Evolutionary conservation across 2,797 vertebrate genomes (phyloP), one percentile per base, ranked within the genome.

Genomic region (Hyperoplus immaculatus): DNA sequence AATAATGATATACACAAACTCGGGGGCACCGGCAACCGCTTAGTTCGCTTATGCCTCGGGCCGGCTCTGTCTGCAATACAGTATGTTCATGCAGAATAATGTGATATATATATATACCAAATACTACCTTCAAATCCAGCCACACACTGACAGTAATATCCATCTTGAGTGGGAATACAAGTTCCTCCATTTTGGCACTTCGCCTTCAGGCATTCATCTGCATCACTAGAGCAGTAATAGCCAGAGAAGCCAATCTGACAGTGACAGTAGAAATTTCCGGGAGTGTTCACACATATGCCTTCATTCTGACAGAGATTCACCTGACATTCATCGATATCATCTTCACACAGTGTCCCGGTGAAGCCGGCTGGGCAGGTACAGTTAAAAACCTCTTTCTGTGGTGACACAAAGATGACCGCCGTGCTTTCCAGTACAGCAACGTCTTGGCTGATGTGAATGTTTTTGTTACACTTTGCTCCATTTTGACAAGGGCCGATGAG

Each of bases 361-460:
- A 94, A 95, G 36, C 95, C 95, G 0, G 41, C 49, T 4, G 64
- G 82, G 77, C 95, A 96, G 12, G 89, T 87, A 42, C 95, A 96
- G 69, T 94, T 95, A 77, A 94, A 95, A 50, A 95, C 83, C 47
- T 93, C 91, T 66, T 91, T 93, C 59, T 88, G 88, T 0, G 95
- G 95, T 3, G 94, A 94, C 55, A 94, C 95, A 76, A 96, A 95
- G 69, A 96, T 94, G 41, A 96, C 93, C 3, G 78, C 82, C 1
- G 64, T 68, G 61, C 94, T 96, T 80, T 96, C 95, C 66, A 95
- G 87, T 46, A 94, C 90, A 2, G 82, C 75, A 5, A 93, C 87
- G 6, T 94, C 91, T 62, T 89, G 93, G 53, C 92, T 92, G 76
- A 95, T 93, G 77, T 93, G 83, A 47, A 95, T 91, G 76, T 94